Percentiles rank a stretch among this genome's conserved stretches.
These are phyloP conservation scores for Atherix ibis DNA, from an alignment of 2,888 invertebrate species.

Conservation along the genomic window DNA sequence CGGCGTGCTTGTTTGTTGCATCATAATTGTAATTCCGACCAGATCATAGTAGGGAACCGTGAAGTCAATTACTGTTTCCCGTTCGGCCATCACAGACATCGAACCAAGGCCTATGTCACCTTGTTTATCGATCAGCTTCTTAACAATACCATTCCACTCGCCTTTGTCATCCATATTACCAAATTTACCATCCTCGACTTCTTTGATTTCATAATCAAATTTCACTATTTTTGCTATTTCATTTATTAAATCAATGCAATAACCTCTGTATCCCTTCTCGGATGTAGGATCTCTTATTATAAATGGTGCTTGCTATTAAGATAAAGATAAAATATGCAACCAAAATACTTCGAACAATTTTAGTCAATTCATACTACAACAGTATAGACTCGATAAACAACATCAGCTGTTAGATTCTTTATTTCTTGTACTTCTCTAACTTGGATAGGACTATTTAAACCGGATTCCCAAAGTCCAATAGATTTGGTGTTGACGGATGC, in stretches of 20 bases:
- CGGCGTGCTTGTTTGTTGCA: slow-evolving; percentile 76
- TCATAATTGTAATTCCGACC: slow-evolving; percentile 91
- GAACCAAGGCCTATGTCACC: slow-evolving; percentile 91
- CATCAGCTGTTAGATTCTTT: slow-evolving; percentile 60
- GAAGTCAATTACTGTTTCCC: slow-evolving; percentile 94
- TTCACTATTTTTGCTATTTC: slow-evolving; percentile 69
- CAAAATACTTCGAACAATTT: not conserved
- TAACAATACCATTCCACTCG: slow-evolving; percentile 74
- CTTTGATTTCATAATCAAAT: slow-evolving; percentile 79
- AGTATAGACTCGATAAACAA: slow-evolving; percentile 75
- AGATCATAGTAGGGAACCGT: slow-evolving; percentile 97
- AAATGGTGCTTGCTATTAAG: slow-evolving; percentile 63
- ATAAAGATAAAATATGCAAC: not conserved
- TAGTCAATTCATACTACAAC: slow-evolving; percentile 47
- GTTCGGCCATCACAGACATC: slow-evolving; percentile 91
- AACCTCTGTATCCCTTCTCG: slow-evolving; percentile 61
- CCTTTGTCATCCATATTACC: slow-evolving; percentile 79
- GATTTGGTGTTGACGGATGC: slow-evolving; percentile 53
- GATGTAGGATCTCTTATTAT: slow-evolving; percentile 52
- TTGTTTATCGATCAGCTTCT: slow-evolving; percentile 63
- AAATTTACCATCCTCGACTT: slow-evolving; percentile 65
- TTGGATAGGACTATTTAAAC: slow-evolving; percentile 48
- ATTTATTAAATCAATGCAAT: slow-evolving; percentile 87
- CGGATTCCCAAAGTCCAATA: slow-evolving; percentile 65
- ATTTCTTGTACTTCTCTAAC: slow-evolving; percentile 49